Evolutionary conservation across 1,140 invertebrate genomes (phyloP).

Genomic region (Heliconius hermathena): DNA sequence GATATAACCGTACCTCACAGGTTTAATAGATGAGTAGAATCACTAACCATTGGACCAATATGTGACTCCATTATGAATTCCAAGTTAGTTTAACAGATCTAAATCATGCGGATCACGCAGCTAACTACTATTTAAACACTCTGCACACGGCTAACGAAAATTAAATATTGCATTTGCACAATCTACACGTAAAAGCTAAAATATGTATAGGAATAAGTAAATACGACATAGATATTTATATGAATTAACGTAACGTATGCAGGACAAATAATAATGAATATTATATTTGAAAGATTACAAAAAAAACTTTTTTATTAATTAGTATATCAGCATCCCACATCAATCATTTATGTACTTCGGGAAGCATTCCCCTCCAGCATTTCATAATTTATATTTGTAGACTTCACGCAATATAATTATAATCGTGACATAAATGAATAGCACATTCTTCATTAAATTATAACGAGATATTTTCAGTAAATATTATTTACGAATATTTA

Average conservation of each 20-base stretch:
- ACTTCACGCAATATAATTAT: neutral
- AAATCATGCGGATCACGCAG: slow-evolving; percentile 3
- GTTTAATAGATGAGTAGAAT: neutral
- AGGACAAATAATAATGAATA: neutral
- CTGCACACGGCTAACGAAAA: neutral
- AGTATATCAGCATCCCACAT: neutral
- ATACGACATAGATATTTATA: neutral
- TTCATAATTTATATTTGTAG: neutral
- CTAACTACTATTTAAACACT: neutral
- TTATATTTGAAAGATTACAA: neutral
- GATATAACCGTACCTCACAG: neutral
- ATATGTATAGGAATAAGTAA: neutral
- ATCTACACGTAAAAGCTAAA: neutral
- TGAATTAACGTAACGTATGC: neutral
- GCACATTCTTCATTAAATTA: neutral
- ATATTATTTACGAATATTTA: neutral
- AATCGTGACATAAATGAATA: neutral
- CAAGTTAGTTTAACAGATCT: slow-evolving; percentile 7
- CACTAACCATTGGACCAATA: neutral
- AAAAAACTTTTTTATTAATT: neutral
- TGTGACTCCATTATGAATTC: neutral
- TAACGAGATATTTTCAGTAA: slow-evolving; percentile 6
- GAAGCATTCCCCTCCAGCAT: neutral
- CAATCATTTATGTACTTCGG: neutral
- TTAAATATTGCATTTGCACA: slow-evolving; percentile 3